Percentiles rank a stretch among this genome's conserved stretches.
Evolutionary conservation across 2,113 vertebrate genomes (phyloP).

Genomic region (Petromus typicus): DNA sequence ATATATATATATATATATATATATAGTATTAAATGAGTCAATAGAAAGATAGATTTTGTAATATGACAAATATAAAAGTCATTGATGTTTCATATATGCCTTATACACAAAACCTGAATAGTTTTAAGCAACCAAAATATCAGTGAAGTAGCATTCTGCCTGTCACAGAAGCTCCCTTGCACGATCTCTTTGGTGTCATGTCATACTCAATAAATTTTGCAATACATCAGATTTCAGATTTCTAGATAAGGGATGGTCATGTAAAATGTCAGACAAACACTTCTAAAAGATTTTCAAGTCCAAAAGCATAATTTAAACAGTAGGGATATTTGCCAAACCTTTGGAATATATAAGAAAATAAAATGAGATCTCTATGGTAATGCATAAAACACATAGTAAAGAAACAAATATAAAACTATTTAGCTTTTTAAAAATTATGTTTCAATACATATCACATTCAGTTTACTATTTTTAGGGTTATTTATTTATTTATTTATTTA

Average conservation of each 20-base stretch:
- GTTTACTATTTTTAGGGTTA: neutral
- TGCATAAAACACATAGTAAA: neutral
- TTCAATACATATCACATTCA: neutral
- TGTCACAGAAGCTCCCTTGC: too few species aligned
- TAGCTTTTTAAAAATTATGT: neutral
- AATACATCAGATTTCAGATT: neutral
- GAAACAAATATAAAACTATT: neutral
- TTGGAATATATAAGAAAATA: neutral
- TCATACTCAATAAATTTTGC: neutral
- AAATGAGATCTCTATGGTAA: too few species aligned
- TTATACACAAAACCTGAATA: neutral
- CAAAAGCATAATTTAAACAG: neutral
- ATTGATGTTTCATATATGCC: neutral
- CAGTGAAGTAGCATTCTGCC: too few species aligned
- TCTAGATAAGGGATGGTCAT: neutral
- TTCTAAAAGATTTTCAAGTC: neutral
- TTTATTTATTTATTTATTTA: too few species aligned
- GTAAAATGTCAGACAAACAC: neutral
- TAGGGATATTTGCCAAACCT: neutral
- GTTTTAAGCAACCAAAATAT: neutral
- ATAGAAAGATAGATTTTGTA: too few species aligned
- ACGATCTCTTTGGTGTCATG: neutral
- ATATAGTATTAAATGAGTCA: too few species aligned
- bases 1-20: too few species aligned
- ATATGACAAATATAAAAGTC: neutral